Evolutionary conservation across 2,888 invertebrate species (phyloP), one percentile per base, ranked within the genome.

Genomic region (Nemurella pictetii): DNA sequence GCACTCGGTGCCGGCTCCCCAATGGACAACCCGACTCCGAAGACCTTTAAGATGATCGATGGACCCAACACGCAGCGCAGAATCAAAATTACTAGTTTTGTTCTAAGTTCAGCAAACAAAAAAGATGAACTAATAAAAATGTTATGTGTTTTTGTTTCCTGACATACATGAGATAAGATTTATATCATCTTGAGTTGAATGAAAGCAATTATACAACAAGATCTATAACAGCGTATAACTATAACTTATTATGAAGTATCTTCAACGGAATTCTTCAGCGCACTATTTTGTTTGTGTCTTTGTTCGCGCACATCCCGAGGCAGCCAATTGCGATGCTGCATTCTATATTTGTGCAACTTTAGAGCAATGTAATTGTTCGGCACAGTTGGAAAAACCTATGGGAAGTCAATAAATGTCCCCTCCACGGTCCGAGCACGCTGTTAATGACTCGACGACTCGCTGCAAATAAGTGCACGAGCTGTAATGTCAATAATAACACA

Each of bases 21-120:
- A 30, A 7, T 7, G 35, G 55, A 82, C 72, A 27, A 29, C 72
- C 28, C 28, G 29, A 81, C 55, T 82, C 72, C 27, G 27, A 82
- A 78, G 78, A 78, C 78, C 75, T 75, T 78, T 78, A 29, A 30
- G 27, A 55, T 55, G 82, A 82, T 55, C 82, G 82, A 82, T 82
- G 82, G 20, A 55, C 72, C 1, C 12, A 27, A 29, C 5, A 82
- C 35, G 80, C 35, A 15, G 72, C 28, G 26, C 27, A 72, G 82
- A 29, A 30, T 78, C 28, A 28, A 75, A 75, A 75, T 28, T 27
- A 75, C 26, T 27, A 75, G 75, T 28, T 75, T 26, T 27, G 75
- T 9, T 75, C 0, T 5, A 27, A 75, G 27, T 75, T 75, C 25
- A 25, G 55, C 9, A 55, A 55, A 55, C 55, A 55, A 12, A 32